These are phyloP conservation scores for Ectemnius lituratus DNA, from an alignment of 2,888 invertebrate species.

Conservation along the genomic window DNA sequence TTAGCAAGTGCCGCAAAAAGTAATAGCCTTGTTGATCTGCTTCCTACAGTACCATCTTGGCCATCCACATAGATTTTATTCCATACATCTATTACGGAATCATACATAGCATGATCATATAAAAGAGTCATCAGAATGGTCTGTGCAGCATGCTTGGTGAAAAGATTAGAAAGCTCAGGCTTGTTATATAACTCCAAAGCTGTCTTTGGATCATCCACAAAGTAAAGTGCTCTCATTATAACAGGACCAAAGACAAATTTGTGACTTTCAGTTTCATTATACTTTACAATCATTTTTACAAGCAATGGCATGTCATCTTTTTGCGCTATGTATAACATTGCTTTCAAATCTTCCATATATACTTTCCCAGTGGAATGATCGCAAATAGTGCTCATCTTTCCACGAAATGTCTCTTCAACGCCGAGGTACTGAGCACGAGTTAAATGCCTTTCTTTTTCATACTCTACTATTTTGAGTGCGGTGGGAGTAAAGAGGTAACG, in stretches of 20 bases:
- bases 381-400: slow-evolving; percentile 83
- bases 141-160: slow-evolving; percentile 85
- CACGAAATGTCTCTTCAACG: slow-evolving; percentile 83
- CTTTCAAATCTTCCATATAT: slow-evolving; percentile 92
- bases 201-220: slow-evolving; percentile 83
- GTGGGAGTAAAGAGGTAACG: background rate
- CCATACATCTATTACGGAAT: slow-evolving; percentile 83
- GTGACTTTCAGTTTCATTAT: slow-evolving; percentile 82
- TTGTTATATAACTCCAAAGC: slow-evolving; percentile 84
- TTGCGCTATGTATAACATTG: slow-evolving; percentile 86
- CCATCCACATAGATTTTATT: slow-evolving; percentile 73
- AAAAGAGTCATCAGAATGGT: slow-evolving; percentile 86
- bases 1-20: slow-evolving; percentile 87
- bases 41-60: slow-evolving; percentile 77
- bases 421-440: slow-evolving; percentile 82
- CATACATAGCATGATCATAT: slow-evolving; percentile 83
- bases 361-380: slow-evolving; percentile 82
- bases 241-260: slow-evolving; percentile 90
- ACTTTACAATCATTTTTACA: slow-evolving; percentile 86
- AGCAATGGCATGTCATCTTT: slow-evolving; percentile 83
- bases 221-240: slow-evolving; percentile 88
- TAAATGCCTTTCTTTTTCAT: slow-evolving; percentile 79
- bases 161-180: slow-evolving; percentile 82
- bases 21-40: slow-evolving; percentile 81
- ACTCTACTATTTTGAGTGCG: slow-evolving; percentile 65